Conservation (phyloP, 1,140 invertebrate species). For the Trachymyrmex septentrionalis region DNA sequence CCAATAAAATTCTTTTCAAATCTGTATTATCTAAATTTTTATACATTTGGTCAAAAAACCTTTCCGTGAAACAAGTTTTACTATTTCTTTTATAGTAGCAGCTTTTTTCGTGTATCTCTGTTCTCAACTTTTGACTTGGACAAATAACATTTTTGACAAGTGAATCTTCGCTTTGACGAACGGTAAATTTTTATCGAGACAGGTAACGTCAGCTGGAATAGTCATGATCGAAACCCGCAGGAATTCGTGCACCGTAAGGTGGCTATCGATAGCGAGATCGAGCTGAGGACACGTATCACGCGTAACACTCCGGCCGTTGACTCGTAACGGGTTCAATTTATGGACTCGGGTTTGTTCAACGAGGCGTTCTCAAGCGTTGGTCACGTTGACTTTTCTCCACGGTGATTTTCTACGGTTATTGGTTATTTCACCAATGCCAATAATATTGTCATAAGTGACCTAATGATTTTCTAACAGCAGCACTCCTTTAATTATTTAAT, state of each 20-base stretch:
- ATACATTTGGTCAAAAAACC: too few species aligned
- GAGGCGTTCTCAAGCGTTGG: constrained; percentile 63
- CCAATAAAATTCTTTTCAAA: too few species aligned
- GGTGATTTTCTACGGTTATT: constrained; percentile 53
- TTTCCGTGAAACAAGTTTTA: too few species aligned
- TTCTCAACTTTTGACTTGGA: not conserved
- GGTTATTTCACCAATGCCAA: not conserved
- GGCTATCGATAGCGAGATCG: constrained; percentile 69
- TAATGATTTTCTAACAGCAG: not conserved
- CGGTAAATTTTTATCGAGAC: constrained; percentile 30
- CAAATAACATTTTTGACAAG: not conserved
- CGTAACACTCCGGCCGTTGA: constrained; percentile 77
- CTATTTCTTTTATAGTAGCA: not conserved
- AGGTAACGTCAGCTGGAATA: constrained; percentile 18
- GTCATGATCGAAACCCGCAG: constrained; percentile 32
- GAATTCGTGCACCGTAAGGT: constrained; percentile 65
- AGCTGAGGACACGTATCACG: constrained; percentile 62
- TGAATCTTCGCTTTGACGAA: not conserved
- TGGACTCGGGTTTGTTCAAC: constrained; percentile 65
- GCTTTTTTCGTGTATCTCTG: not conserved
- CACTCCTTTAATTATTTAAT: not conserved
- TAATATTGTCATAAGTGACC: not conserved
- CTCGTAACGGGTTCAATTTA: constrained; percentile 81
- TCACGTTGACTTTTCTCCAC: constrained; percentile 29
- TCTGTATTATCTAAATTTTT: too few species aligned